Conservation (phyloP, 1,140 invertebrate species). For the Diploscapter pachys region DNA sequence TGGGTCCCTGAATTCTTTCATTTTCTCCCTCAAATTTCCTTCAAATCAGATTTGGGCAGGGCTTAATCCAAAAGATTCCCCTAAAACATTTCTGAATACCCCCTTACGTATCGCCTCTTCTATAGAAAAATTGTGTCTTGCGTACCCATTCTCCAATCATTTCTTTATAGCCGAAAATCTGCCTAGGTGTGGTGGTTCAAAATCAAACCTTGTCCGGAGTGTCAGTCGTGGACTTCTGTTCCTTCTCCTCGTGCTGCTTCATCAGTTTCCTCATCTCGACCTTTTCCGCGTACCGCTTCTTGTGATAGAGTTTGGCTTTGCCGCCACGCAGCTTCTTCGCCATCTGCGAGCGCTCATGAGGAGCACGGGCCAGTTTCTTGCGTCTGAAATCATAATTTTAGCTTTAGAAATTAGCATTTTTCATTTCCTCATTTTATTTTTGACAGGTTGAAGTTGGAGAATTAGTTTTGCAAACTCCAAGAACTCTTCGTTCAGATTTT, state of each 20-base stretch:
- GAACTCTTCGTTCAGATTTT: no score
- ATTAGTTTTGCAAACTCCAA: background rate
- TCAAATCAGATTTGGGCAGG: no score
- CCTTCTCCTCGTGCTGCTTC: constrained; percentile 65
- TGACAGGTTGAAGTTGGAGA: background rate
- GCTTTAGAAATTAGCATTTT: background rate
- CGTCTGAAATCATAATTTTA: constrained; percentile 64
- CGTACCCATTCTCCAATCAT: no score
- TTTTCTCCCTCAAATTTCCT: background rate
- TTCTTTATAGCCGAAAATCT: no score
- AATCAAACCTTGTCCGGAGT: constrained; percentile 20
- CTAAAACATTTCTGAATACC: no score
- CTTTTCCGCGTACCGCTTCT: constrained; percentile 92
- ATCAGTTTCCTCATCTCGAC: constrained; percentile 57
- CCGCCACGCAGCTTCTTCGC: constrained; percentile 87
- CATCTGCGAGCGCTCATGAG: constrained; percentile 81
- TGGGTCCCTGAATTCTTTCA: constrained; percentile 71
- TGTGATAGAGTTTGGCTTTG: constrained; percentile 96
- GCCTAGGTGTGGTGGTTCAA: no score
- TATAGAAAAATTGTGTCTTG: no score
- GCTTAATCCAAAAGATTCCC: no score
- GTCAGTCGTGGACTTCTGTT: constrained; percentile 76
- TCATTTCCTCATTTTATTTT: background rate
- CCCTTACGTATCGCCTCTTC: no score
- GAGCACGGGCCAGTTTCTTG: constrained; percentile 87